Evolutionary conservation across 1,140 invertebrate species (phyloP), one percentile per base, ranked within the genome.

Genomic region (Aporrectodea caliginosa): DNA sequence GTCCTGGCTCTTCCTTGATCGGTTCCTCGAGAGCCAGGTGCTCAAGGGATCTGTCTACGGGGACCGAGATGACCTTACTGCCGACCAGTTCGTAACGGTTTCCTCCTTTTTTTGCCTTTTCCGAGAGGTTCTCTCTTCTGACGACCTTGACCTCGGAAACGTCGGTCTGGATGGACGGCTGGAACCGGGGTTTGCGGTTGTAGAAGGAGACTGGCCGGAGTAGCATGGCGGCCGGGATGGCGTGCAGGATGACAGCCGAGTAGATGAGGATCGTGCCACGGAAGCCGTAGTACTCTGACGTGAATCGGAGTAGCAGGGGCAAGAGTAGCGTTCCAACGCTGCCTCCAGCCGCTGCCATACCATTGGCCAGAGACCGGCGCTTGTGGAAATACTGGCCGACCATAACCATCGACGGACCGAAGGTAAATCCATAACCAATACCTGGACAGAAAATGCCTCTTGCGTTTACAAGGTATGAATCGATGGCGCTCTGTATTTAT

Each of bases 241-340:
- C 78, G 34, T 79, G 32, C 12, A 79, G 71, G 34, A 73, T 33
- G 35, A 75, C 29, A 16, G 70, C 78, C 1, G 78, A 68, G 70
- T 79, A 79, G 71, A 79, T 33, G 1, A 79, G 71, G n/a, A 74
- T 75, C 2, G 71, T 58, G 1, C 78, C 78, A 1, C 2, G 27
- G 27, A 34, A 58, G 22, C 43, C 43, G 43, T 58, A 58, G 43
- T 58, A 22, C 22, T 58, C 43, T 22, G 43, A 12, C 43, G 43
- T 12, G 6, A 58, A 22, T 6, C 22, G 6, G 22, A 58, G 6
- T 6, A 58, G 22, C 16, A 79, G 35, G 0, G 93, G 93, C 79
- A 95, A 92, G 80, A 95, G 90, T 82, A 94, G 93, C 30, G 94
- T 93, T 0, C 93, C 94, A 72, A 95, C 89, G 70, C 70, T 72